These are phyloP conservation scores for Zoanthus solanderi DNA, from an alignment of 92 coral and sea anemone species.

Conservation along the genomic window DNA sequence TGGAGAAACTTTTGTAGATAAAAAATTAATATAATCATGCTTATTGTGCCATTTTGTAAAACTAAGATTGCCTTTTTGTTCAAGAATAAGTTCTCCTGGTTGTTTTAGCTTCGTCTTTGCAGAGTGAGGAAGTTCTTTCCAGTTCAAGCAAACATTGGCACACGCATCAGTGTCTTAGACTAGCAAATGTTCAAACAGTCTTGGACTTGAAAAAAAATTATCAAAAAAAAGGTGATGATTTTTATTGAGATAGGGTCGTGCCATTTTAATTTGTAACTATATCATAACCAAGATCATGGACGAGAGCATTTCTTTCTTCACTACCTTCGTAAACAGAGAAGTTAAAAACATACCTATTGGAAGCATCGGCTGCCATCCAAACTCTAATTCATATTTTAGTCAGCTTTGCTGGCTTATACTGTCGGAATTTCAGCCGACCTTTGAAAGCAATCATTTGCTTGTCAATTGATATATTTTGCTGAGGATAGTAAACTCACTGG, in stretches of 20 bases:
- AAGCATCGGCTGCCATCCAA: too few relatives aligned
- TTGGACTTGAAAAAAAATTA: not conserved
- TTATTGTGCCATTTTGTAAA: conserved; percentile 3
- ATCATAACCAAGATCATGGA: too few relatives aligned
- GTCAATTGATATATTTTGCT: too few relatives aligned
- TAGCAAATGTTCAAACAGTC: not conserved
- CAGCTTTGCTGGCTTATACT: too few relatives aligned
- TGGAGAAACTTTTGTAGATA: conserved; percentile 6
- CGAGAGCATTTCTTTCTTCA: too few relatives aligned
- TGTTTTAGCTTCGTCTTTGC: conserved; percentile 7
- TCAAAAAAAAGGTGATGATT: not conserved
- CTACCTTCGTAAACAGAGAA: too few relatives aligned
- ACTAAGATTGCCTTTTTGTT: conserved; percentile 5
- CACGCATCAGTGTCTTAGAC: conserved; percentile 6
- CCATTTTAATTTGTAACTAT: too few relatives aligned
- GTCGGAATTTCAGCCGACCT: too few relatives aligned
- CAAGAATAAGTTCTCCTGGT: conserved; percentile 13
- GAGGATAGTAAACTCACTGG: too few relatives aligned
- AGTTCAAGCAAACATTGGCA: not conserved
- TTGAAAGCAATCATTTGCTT: too few relatives aligned
- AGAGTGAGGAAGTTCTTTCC: conserved; percentile 8
- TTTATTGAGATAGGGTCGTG: not conserved
- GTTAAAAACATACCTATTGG: too few relatives aligned
- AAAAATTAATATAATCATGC: not conserved
- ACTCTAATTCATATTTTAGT: too few relatives aligned